phyloP scores from a whole-genome alignment of 1,140 invertebrate species.

The Drosophila persimilis region DNA sequence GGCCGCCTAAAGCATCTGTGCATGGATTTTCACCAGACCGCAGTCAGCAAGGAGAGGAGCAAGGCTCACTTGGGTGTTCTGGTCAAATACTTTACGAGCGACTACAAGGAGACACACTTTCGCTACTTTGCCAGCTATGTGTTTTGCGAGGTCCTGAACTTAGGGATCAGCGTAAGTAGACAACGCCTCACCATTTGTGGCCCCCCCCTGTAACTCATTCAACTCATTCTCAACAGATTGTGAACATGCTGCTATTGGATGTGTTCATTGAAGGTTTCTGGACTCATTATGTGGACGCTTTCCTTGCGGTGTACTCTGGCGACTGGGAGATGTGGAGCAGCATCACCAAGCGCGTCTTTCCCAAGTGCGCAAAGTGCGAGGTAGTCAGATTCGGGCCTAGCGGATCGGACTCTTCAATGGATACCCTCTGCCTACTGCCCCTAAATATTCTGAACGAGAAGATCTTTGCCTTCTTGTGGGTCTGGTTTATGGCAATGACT shows the following conservation, averaged over 20 bases:
- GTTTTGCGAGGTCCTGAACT: slow-evolving; percentile 89
- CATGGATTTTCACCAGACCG: slow-evolving; percentile 81
- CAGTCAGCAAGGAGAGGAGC: slow-evolving; percentile 83
- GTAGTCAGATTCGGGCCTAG: slow-evolving; percentile 87
- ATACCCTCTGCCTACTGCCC: slow-evolving; percentile 89
- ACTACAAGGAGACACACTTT: slow-evolving; percentile 86
- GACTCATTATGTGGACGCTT: slow-evolving; percentile 87
- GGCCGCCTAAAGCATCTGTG: slow-evolving; percentile 85
- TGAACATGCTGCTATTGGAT: slow-evolving; percentile 87
- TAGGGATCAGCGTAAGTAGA: slow-evolving; percentile 86
- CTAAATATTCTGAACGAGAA: slow-evolving; percentile 92
- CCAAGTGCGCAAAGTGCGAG: slow-evolving; percentile 92
- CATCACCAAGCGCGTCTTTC: slow-evolving; percentile 87
- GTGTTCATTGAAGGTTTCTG: slow-evolving; percentile 90
- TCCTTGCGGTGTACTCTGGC: slow-evolving; percentile 83
- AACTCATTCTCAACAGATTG: slow-evolving; percentile 80
- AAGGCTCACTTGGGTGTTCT: slow-evolving; percentile 84
- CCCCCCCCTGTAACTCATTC: not conserved
- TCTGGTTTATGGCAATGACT: slow-evolving; percentile 90
- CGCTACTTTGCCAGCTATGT: slow-evolving; percentile 88
- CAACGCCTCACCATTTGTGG: not conserved
- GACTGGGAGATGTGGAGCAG: slow-evolving; percentile 80
- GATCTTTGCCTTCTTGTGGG: slow-evolving; percentile 91
- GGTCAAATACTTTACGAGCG: slow-evolving; percentile 84
- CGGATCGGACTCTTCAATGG: slow-evolving; percentile 84